phyloP scores from a whole-genome alignment of 2,113 vertebrate species.

The Megalops atlanticus region DNA sequence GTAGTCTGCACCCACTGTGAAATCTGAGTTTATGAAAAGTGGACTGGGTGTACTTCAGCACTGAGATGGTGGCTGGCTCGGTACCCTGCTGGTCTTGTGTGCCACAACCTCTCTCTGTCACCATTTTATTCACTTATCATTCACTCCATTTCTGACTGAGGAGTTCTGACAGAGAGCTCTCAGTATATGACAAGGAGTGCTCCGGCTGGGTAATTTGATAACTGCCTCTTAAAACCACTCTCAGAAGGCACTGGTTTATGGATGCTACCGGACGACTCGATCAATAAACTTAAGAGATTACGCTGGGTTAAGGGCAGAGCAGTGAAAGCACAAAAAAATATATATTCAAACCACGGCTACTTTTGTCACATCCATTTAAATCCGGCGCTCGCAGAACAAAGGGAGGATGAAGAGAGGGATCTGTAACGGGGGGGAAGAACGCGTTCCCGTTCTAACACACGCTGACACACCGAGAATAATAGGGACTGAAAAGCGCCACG shows the following conservation, averaged over 20 bases:
- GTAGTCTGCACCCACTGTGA: background rate
- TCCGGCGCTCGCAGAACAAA: constrained; percentile 43
- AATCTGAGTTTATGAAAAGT: background rate
- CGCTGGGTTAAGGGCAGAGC: background rate
- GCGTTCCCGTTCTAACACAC: constrained; percentile 29
- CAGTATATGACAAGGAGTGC: constrained; percentile 4
- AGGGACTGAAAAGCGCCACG: constrained; percentile 42
- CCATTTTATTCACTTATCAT: background rate
- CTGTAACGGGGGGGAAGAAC: constrained; percentile 20
- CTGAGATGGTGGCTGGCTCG: background rate
- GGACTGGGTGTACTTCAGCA: background rate
- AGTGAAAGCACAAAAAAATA: constrained; percentile 19
- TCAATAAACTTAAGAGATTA: constrained; percentile 28
- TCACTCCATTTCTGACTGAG: background rate
- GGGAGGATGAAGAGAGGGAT: constrained; percentile 36
- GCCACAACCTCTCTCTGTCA: background rate
- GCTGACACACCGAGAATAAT: constrained; percentile 41
- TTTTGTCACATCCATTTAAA: constrained; percentile 42
- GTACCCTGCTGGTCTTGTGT: background rate
- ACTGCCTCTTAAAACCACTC: constrained; percentile 35
- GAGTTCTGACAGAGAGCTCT: background rate
- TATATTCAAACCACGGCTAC: constrained; percentile 31
- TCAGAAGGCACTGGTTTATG: constrained; percentile 13
- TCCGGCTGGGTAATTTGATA: constrained; percentile 15
- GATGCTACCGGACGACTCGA: constrained; percentile 18